Base-by-base conservation (phyloP, 2,888 invertebrate genomes). In the Erpobdella octoculata region DNA sequence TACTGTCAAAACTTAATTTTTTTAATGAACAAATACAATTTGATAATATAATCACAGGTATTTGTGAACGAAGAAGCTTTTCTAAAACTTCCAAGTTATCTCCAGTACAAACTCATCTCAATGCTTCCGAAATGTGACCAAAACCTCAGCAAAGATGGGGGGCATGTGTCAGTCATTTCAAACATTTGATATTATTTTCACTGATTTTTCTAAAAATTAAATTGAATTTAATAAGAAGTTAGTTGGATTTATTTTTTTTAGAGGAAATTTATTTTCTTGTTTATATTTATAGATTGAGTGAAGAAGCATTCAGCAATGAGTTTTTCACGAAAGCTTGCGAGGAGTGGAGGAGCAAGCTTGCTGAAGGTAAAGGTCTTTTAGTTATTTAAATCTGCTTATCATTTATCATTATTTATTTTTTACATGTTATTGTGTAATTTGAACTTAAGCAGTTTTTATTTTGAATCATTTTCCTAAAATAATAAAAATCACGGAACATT, bases 271-370 rank as follows among this genome's bases (percentile, higher is more conserved):
- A 65, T 9, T 21, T 15, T 12, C 15, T 59, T 15, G 9, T 9
- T n/a, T n/a, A n/a, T 59, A n/a, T 59, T 59, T 48, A 1, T 46
- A 69, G 69, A 8, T 46, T 46, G 15, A 35, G 48, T n/a, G 38
- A 33, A 18, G 69, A 69, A 25, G 69, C 69, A 21, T 46, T 69
- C 53, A 69, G 33, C 25, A 69, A 69, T 36, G 69, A 69, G 36
- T 69, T 69, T 33, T 69, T 69, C 35, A 69, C 69, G 35, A 69
- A 69, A 36, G 53, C 69, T 15, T 69, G 69, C 58, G 48, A 69
- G 21, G 69, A 69, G n/a, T 69, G 69, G 69, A 69, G 46, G 28
- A 46, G 58, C 25, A 53, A 46, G 31, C 18, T 69, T 18, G 36
- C 25, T 5, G 69, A 69, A 28, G 69, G 69, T 69, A 21, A n/a